Percentiles rank a stretch among this genome's conserved stretches.
These are phyloP conservation scores for Sebastes hubbsi DNA, from an alignment of 2,797 vertebrate genomes.

Conservation along the genomic window DNA sequence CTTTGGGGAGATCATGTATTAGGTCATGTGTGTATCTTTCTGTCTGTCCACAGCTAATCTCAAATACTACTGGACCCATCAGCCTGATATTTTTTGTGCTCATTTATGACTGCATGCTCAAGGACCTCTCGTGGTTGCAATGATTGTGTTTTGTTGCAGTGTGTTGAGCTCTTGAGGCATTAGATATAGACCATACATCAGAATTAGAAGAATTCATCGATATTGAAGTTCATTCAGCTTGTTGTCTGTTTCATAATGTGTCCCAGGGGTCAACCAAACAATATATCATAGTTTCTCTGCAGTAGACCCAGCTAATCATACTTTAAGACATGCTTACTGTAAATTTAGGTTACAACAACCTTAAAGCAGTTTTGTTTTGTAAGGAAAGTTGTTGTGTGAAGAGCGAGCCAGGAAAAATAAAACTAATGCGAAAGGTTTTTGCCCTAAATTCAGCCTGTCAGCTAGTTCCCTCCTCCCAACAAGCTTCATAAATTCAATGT, in stretches of 20 bases:
- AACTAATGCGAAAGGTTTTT: background rate
- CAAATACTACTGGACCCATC: background rate
- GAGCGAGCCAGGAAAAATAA: background rate
- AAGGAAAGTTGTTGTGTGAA: background rate
- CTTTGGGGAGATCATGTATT: too few species aligned
- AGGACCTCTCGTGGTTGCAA: background rate
- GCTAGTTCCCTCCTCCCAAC: constrained; percentile 6
- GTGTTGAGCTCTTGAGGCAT: background rate
- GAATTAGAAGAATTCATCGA: background rate
- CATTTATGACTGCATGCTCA: background rate
- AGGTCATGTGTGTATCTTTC: too few species aligned
- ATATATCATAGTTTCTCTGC: background rate
- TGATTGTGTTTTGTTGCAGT: background rate
- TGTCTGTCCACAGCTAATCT: background rate
- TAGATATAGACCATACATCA: background rate
- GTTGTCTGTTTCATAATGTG: background rate
- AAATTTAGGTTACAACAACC: background rate
- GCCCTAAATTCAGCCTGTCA: constrained; percentile 32
- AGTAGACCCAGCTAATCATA: background rate
- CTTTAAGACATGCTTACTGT: background rate
- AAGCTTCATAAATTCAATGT: constrained; percentile 4
- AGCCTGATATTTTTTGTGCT: background rate
- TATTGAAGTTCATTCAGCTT: background rate
- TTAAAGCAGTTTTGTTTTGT: background rate
- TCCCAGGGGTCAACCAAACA: background rate